Base-by-base conservation (phyloP, 2,888 invertebrate genomes). In the Melipona bicolor region DNA sequence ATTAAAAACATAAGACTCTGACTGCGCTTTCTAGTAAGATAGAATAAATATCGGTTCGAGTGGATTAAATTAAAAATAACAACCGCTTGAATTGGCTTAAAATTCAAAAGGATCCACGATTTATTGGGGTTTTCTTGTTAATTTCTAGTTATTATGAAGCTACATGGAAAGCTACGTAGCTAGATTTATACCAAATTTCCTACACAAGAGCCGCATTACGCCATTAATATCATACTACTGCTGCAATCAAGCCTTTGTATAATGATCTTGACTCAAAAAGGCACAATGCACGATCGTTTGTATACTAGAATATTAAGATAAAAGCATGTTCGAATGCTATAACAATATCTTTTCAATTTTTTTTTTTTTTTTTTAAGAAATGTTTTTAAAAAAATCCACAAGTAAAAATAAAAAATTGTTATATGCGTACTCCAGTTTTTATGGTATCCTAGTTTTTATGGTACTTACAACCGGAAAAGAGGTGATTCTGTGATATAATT, bases 181-280 rank as follows among this genome's bases (percentile, higher is more conserved):
- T 69, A 52, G 13, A 69, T 69, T 32, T 69, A 0, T 13, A 52
- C 27, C 19, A 24, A 52, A 27, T 27, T 52, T 19, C 1, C 32
- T 52, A 21, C 68, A 27, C n/a, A 69, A 21, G 15, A 43, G 17
- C 50, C 21, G 27, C 27, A 5, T 5, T 32, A 52, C 52, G 21
- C 21, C 68, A 52, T 69, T 69, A 69, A 24, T 69, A 24, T 69
- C 5, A 52, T 27, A 27, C 21, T 52, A 19, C 19, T 69, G n/a
- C 19, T 68, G 24, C 50, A 68, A 69, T 69, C 19, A 52, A 69
- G 52, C 52, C 68, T 5, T 13, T 52, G 68, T 69, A 68, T 69
- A 69, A 52, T 69, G n/a, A 68, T 69, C 52, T 9, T 27, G 27
- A 43, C 32, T 52, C 52, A 13, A 15, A 52, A 13, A 21, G 9